Conservation (phyloP, 1,140 invertebrate genomes). For the Babylonia areolata region DNA sequence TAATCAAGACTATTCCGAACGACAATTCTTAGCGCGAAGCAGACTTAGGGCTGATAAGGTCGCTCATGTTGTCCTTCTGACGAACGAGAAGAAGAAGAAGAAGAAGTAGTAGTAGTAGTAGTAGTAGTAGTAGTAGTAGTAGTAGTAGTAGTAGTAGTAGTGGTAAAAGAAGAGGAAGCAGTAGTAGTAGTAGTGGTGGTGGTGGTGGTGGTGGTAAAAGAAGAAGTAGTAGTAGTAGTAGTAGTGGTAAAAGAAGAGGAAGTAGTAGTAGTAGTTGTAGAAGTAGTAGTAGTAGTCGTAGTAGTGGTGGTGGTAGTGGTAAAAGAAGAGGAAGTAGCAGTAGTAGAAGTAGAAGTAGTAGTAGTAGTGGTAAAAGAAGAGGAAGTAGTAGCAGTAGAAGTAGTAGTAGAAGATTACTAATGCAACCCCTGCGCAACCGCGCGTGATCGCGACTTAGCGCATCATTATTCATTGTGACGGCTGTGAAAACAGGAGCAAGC, state of each 20-base stretch:
- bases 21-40: neutral
- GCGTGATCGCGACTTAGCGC: neutral
- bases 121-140: neutral
- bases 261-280: too few relatives aligned
- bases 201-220: neutral
- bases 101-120: slow-evolving; percentile 6
- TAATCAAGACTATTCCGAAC: neutral
- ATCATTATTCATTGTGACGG: neutral
- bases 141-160: too few relatives aligned
- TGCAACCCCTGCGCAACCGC: neutral
- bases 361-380: too few relatives aligned
- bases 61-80: neutral
- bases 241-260: too few relatives aligned
- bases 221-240: neutral
- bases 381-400: neutral
- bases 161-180: too few relatives aligned
- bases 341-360: too few relatives aligned
- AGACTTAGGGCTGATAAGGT: neutral
- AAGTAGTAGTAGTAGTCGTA: too few relatives aligned
- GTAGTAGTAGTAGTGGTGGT: too few relatives aligned
- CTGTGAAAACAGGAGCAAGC: neutral
- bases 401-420: neutral
- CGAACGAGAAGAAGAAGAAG: neutral
- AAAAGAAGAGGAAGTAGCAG: too few relatives aligned
- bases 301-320: too few relatives aligned